Evolutionary conservation across 2,888 invertebrate species (phyloP), one percentile per base, ranked within the genome.

Genomic region (Agelastica alni): DNA sequence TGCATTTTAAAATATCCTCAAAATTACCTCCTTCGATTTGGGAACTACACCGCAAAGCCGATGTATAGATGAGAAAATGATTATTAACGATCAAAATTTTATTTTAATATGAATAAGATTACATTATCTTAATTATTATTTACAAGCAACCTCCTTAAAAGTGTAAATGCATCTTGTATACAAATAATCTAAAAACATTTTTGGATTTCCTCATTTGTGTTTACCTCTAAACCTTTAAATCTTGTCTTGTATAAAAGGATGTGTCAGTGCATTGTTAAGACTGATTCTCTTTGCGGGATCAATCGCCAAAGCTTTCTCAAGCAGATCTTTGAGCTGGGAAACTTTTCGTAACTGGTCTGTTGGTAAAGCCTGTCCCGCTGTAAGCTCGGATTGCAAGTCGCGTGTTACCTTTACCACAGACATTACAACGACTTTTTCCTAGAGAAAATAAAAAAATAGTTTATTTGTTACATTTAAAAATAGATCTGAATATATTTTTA

Each of bases 401-500:
- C 96, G 84, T 1, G 85, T 84, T 7, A 91, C 84, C 69, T 91
- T 91, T 59, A 99, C 87, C 43, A 92, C 92, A 34, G 96, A 87
- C 85, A 98, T 89, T 36, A 94, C 88, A n/a, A 96, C 95, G 43
- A 96, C 83, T 80, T 99, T 99, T 75, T 97, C 97, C 97, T 97
- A 41, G 30, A 57, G 31, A 61, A 31, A 58, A 61, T 53, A 13
- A 37, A 10, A n/a, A 31, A 36, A 5, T 32, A 30, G 44, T 43
- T 53, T 34, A 37, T 4, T 34, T 16, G 2, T 51, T 9, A 48
- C 18, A n/a, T 32, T 39, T n/a, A 12, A 3, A 45, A 13, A 43
- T 26, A 26, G 26, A 26, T 26, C 5, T 6, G 7, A 6, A 20
- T 10, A 37, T 20, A 36, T 36, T 13, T 34, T 12, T 13, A 34